Conservation (phyloP, 2,888 invertebrate genomes). For the Clitarchus hookeri region DNA sequence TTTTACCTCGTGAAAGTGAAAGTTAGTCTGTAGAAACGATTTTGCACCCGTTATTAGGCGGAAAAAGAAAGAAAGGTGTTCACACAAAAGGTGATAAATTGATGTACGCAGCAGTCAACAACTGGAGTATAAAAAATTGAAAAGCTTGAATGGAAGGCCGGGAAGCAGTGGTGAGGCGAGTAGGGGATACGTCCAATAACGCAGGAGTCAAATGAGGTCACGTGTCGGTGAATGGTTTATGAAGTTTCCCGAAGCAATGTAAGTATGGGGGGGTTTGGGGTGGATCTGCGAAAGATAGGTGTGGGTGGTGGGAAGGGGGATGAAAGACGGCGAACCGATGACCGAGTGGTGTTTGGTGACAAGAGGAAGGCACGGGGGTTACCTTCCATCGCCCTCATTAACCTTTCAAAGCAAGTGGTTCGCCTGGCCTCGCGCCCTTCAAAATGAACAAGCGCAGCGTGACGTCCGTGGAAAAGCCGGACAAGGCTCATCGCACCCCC, state of each 20-base stretch:
- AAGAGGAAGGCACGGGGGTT: neutral
- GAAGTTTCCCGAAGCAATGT: neutral
- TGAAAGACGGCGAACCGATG: neutral
- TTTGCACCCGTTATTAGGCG: too few relatives aligned
- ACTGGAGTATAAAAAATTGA: too few relatives aligned
- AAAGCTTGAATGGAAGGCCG: too few relatives aligned
- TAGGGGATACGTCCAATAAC: neutral
- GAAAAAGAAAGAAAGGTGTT: too few relatives aligned
- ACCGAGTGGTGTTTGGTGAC: conserved; percentile 9
- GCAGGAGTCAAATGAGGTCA: neutral
- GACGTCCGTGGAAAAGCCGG: neutral
- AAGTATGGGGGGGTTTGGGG: too few relatives aligned
- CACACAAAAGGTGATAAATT: too few relatives aligned
- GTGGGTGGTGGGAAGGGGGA: neutral
- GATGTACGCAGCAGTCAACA: too few relatives aligned
- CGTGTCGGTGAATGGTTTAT: neutral
- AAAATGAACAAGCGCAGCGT: neutral
- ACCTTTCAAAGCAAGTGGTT: conserved; percentile 14
- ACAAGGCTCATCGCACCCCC: neutral
- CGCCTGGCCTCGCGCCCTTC: neutral
- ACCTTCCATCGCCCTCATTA: neutral
- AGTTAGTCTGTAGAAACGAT: too few relatives aligned
- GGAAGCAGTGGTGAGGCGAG: neutral
- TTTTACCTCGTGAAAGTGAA: too few relatives aligned
- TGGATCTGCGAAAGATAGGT: neutral